Conservation (phyloP, 1,140 invertebrate genomes). For the Apis laboriosa region DNA sequence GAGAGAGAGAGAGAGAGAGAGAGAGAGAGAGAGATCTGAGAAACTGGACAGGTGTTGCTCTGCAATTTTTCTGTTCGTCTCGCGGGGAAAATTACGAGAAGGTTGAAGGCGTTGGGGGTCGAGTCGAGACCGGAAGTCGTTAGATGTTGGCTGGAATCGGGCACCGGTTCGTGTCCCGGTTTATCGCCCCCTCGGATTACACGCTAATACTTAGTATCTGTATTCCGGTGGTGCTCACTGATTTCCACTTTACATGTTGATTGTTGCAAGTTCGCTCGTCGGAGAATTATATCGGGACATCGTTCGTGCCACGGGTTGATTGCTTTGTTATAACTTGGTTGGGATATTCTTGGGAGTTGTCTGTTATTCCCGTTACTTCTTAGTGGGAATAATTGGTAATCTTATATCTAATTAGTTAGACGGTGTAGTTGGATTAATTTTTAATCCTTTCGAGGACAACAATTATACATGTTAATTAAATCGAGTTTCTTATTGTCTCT, state of each 20-base stretch:
- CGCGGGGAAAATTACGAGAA: neutral
- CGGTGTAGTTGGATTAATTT: too few relatives aligned
- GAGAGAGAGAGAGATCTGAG: neutral
- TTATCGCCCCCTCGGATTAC: slow-evolving; percentile 4
- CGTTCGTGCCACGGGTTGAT: slow-evolving; percentile 1
- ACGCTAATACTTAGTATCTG: slow-evolving; percentile 22
- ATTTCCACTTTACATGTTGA: slow-evolving; percentile 49
- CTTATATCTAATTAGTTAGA: too few relatives aligned
- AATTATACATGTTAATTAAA: too few relatives aligned
- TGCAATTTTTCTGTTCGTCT: neutral
- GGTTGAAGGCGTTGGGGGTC: neutral
- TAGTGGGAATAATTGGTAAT: too few relatives aligned
- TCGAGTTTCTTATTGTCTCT: too few relatives aligned
- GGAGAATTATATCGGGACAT: slow-evolving; percentile 32
- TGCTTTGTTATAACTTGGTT: slow-evolving; percentile 2
- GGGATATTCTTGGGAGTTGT: too few relatives aligned
- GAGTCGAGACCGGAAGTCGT: neutral
- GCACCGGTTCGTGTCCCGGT: neutral
- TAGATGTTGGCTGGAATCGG: neutral
- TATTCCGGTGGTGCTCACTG: slow-evolving; percentile 1
- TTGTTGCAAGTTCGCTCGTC: slow-evolving; percentile 25
- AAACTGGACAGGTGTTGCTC: neutral
- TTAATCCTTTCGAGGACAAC: too few relatives aligned
- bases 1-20: too few relatives aligned
- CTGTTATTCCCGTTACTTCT: too few relatives aligned